Evolutionary conservation across 2,888 invertebrate species (phyloP).

Genomic region (Cremastobaeus sp.): DNA sequence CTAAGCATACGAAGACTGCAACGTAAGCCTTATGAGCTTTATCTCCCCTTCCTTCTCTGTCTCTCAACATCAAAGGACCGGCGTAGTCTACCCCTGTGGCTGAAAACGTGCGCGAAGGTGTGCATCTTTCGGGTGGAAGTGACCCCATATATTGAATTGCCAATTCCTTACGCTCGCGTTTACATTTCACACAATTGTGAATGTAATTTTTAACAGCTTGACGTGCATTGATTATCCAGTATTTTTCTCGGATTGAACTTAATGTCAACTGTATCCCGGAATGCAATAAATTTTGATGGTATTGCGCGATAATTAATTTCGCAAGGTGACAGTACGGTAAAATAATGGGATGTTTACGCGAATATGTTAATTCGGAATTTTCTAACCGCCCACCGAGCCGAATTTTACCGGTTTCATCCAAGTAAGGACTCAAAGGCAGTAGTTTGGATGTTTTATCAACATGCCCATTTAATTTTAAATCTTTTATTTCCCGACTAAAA

Average conservation of each 20-base stretch:
- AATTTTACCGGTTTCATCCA: not conserved
- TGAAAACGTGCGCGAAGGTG: not conserved
- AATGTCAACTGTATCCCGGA: conserved; percentile 1
- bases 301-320: not conserved
- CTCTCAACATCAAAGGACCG: not conserved
- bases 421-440: not conserved
- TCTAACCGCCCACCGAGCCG: not conserved
- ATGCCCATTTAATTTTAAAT: not conserved
- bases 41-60: not conserved
- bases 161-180: not conserved
- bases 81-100: conserved; percentile 9
- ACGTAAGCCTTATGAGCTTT: not conserved
- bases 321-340: not conserved
- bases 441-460: not conserved
- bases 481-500: not conserved
- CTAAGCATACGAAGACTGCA: not conserved
- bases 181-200: not conserved
- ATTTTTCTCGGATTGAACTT: not conserved
- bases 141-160: not conserved
- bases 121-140: not conserved
- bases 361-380: not conserved
- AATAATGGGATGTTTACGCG: conserved; percentile 2
- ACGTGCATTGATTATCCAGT: not conserved
- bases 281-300: not conserved
- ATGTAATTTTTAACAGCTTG: not conserved